phyloP scores from a whole-genome alignment of 2,113 vertebrate genomes.

The Alethe diademata region DNA sequence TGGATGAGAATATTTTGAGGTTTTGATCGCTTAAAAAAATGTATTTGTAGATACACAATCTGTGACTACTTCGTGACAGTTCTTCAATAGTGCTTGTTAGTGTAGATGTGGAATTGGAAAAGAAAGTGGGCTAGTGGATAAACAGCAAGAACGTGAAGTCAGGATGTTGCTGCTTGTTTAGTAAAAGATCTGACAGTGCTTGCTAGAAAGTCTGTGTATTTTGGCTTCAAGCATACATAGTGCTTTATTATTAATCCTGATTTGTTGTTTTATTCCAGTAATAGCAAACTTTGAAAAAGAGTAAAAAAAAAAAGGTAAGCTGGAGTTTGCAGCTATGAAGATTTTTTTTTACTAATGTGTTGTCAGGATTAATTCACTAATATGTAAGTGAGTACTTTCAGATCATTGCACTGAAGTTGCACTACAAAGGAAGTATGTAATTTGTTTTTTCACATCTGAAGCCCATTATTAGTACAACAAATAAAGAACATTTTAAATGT shows the following conservation, averaged over 20 bases:
- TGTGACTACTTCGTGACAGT: not conserved
- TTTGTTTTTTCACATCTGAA: constrained; percentile 15
- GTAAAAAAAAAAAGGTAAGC: not conserved
- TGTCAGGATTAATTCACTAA: constrained; percentile 33
- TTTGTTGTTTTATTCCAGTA: not conserved
- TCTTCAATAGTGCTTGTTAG: not conserved
- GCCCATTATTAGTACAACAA: not conserved
- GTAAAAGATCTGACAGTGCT: not conserved
- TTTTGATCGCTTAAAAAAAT: not conserved
- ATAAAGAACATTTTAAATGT: not conserved
- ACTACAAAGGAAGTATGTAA: not conserved
- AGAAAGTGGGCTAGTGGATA: not conserved
- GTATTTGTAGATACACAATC: not conserved
- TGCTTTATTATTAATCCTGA: not conserved
- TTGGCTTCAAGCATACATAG: not conserved
- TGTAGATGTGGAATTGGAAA: not conserved
- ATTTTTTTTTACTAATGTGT: not conserved
- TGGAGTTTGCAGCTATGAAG: not conserved
- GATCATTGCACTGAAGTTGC: not conserved
- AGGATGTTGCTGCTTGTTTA: not conserved
- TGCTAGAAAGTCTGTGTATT: not conserved
- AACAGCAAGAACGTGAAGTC: not conserved
- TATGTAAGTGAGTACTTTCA: not conserved
- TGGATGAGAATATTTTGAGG: not conserved
- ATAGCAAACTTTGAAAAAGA: not conserved